These are phyloP conservation scores for Drosophila greeni DNA, from an alignment of 2,888 invertebrate species.

Conservation along the genomic window DNA sequence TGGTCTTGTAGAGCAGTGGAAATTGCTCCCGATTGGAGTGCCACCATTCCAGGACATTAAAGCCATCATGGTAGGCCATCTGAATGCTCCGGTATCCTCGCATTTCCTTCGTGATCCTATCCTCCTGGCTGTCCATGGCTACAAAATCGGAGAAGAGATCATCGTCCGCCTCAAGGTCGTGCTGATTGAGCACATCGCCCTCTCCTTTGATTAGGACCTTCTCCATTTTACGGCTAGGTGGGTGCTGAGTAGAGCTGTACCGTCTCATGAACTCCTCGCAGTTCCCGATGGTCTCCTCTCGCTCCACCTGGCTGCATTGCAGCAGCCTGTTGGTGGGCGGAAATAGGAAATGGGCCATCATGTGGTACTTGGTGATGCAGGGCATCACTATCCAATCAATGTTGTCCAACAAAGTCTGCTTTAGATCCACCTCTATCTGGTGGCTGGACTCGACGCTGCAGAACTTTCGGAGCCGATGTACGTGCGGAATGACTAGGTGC, in stretches of 20 bases:
- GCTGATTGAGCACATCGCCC: not conserved
- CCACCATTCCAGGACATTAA: slow-evolving; percentile 17
- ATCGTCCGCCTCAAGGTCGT: not conserved
- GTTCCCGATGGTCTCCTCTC: slow-evolving; percentile 3
- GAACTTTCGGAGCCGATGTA: slow-evolving; percentile 2
- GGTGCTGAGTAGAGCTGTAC: not conserved
- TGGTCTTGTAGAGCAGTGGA: slow-evolving; percentile 14
- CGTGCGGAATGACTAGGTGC: slow-evolving; percentile 12
- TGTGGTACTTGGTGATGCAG: slow-evolving; percentile 11
- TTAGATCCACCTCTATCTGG: slow-evolving; percentile 1
- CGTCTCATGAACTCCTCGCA: slow-evolving; percentile 12
- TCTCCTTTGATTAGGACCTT: slow-evolving; percentile 8
- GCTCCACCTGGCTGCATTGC: slow-evolving; percentile 8
- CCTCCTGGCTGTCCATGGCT: slow-evolving; percentile 14
- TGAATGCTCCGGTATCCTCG: slow-evolving; percentile 5
- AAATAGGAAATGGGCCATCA: slow-evolving; percentile 15
- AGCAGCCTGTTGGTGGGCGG: slow-evolving; percentile 14
- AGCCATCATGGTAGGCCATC: slow-evolving; percentile 5
- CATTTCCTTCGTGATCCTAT: slow-evolving; percentile 15
- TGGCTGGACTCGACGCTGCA: slow-evolving; percentile 7
- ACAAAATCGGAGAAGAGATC: slow-evolving; percentile 17
- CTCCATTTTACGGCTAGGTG: not conserved
- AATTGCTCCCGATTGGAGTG: slow-evolving; percentile 5
- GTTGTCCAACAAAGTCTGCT: slow-evolving; percentile 3
- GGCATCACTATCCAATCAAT: slow-evolving; percentile 15